Conservation (phyloP, 1,140 invertebrate species). For the Tetragnatha versicolor region DNA sequence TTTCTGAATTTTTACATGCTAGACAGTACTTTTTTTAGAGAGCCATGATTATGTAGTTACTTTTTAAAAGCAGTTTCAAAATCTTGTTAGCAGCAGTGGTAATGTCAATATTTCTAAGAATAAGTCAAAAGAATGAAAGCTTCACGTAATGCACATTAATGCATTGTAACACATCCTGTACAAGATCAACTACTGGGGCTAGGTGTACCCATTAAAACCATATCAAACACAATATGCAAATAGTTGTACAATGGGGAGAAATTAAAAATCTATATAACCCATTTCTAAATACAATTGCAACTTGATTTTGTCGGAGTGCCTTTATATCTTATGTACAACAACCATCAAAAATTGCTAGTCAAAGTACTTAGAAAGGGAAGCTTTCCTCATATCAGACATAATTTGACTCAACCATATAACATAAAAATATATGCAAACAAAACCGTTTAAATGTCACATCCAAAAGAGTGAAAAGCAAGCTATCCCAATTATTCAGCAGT, state of each 20-base stretch:
- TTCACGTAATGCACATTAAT: conserved; percentile 8
- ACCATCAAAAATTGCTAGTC: conserved; percentile 14
- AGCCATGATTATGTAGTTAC: no score
- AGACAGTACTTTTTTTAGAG: no score
- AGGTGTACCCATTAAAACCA: conserved; percentile 52
- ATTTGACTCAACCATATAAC: background rate
- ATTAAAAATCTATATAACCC: conserved; percentile 37
- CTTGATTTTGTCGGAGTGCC: conserved; percentile 34
- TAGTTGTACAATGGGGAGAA: conserved; percentile 33
- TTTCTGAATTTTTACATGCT: no score
- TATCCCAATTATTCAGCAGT: background rate
- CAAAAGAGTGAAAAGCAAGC: background rate
- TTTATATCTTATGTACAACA: conserved; percentile 32
- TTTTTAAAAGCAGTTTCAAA: no score
- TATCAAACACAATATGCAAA: conserved; percentile 47
- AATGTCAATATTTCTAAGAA: background rate
- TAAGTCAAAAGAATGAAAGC: background rate
- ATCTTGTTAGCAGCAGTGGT: no score
- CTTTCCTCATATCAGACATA: background rate
- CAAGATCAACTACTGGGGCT: conserved; percentile 50
- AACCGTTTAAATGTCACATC: background rate
- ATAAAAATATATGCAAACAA: background rate
- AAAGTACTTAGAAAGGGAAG: background rate
- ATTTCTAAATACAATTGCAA: conserved; percentile 29
- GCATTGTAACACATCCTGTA: conserved; percentile 38